These are phyloP conservation scores for Hucho hucho DNA, from an alignment of 2,113 vertebrate genomes.

Conservation along the genomic window DNA sequence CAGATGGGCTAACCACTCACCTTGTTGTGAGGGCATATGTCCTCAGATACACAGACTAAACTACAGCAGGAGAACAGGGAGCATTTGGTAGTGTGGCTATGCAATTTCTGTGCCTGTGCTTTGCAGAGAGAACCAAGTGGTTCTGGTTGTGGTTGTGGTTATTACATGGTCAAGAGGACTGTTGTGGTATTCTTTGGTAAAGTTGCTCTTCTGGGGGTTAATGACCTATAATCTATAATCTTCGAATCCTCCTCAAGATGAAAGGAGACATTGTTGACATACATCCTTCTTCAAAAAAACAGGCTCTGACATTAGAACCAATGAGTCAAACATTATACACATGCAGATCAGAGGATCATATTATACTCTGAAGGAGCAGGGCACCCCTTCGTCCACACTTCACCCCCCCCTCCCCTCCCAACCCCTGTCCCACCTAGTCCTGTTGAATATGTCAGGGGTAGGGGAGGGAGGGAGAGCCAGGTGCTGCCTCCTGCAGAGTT, in stretches of 20 bases:
- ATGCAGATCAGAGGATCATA: constrained; percentile 32
- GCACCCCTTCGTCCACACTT: constrained; percentile 17
- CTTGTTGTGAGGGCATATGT: not conserved
- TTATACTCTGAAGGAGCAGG: constrained; percentile 20
- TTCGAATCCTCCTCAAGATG: constrained; percentile 45
- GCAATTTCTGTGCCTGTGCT: not conserved
- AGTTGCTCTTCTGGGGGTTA: constrained; percentile 41
- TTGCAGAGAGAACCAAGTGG: not conserved
- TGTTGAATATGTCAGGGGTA: constrained; percentile 10
- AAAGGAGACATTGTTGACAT: constrained; percentile 57
- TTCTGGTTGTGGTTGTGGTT: not conserved
- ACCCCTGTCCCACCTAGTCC: not conserved
- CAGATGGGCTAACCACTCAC: not conserved
- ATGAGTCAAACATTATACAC: constrained; percentile 58
- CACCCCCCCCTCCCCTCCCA: not conserved
- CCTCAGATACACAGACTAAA: not conserved
- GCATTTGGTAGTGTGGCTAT: not conserved
- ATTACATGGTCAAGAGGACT: not conserved
- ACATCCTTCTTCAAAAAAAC: constrained; percentile 50
- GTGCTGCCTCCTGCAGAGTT: constrained; percentile 70
- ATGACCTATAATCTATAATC: constrained; percentile 55
- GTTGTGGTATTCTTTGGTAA: constrained; percentile 26
- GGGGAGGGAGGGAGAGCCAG: constrained; percentile 50
- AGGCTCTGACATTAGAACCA: constrained; percentile 49
- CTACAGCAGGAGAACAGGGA: not conserved